Evolutionary conservation across 2,888 invertebrate species (phyloP).

Genomic region (Mechanitis mazaeus): DNA sequence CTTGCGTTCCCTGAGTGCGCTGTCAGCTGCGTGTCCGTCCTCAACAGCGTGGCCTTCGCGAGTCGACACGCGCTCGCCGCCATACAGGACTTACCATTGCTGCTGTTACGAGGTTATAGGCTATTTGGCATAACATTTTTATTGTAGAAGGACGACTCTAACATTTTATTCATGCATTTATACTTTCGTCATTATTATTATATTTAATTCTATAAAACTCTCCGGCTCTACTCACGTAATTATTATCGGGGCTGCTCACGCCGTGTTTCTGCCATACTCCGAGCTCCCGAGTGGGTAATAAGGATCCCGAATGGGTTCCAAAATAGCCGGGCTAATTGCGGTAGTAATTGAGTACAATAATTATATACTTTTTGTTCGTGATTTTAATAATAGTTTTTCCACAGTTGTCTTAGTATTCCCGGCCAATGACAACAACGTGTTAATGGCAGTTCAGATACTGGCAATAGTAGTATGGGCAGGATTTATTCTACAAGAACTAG

Average conservation of each 20-base stretch:
- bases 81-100: slow-evolving; percentile 52
- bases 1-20: slow-evolving; percentile 72
- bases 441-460: slow-evolving; percentile 55
- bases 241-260: too few species aligned
- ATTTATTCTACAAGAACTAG: slow-evolving; percentile 60
- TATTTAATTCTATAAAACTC: too few species aligned
- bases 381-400: slow-evolving; percentile 23
- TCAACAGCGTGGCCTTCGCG: slow-evolving; percentile 61
- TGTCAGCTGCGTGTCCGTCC: slow-evolving; percentile 71
- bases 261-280: too few species aligned
- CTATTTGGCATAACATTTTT: background rate
- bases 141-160: background rate
- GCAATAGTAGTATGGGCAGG: slow-evolving; percentile 60
- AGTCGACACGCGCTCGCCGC: slow-evolving; percentile 56
- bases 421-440: slow-evolving; percentile 56
- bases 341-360: too few species aligned
- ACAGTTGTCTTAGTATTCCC: slow-evolving; percentile 66
- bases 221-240: too few species aligned
- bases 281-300: too few species aligned
- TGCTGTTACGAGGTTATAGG: slow-evolving; percentile 53
- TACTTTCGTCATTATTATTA: too few species aligned
- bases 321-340: too few species aligned
- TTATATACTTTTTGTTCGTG: too few species aligned
- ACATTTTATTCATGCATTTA: too few species aligned
- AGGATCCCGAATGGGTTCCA: too few species aligned